phyloP scores from a whole-genome alignment of 1,140 invertebrate species.

The Periplaneta americana region DNA sequence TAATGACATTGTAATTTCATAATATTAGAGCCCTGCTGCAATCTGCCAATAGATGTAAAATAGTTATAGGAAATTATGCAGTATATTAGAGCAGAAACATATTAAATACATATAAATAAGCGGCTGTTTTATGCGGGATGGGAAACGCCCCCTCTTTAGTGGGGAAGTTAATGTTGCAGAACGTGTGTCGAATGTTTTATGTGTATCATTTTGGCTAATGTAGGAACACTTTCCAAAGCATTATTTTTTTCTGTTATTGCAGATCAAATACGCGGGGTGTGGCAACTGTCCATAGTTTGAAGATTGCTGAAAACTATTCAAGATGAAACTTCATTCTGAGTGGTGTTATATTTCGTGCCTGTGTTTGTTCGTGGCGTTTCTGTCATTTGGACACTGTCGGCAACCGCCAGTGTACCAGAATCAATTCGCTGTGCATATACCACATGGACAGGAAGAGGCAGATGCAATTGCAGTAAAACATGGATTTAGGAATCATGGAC shows the following conservation, averaged over 20 bases:
- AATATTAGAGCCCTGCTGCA: background rate
- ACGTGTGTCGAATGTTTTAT: background rate
- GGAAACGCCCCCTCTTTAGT: background rate
- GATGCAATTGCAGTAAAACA: constrained; percentile 51
- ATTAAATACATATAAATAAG: no score
- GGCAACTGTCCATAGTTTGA: background rate
- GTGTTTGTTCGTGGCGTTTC: constrained; percentile 3
- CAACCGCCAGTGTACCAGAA: constrained; percentile 45
- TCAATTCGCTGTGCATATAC: constrained; percentile 59
- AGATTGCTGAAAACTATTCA: background rate
- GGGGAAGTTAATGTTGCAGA: no score
- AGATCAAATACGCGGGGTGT: background rate
- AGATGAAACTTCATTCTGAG: constrained; percentile 5
- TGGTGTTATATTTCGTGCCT: background rate
- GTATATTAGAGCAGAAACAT: background rate
- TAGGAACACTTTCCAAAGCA: background rate
- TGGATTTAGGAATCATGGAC: constrained; percentile 56
- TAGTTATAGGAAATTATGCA: background rate
- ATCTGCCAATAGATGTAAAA: background rate
- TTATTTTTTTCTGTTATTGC: background rate
- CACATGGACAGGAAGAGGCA: constrained; percentile 45
- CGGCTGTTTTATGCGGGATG: background rate
- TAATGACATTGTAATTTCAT: background rate
- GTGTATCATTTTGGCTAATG: background rate
- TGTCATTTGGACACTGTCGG: constrained; percentile 5